Conservation (phyloP, 2,888 invertebrate genomes). For the Chrysolina americana region DNA sequence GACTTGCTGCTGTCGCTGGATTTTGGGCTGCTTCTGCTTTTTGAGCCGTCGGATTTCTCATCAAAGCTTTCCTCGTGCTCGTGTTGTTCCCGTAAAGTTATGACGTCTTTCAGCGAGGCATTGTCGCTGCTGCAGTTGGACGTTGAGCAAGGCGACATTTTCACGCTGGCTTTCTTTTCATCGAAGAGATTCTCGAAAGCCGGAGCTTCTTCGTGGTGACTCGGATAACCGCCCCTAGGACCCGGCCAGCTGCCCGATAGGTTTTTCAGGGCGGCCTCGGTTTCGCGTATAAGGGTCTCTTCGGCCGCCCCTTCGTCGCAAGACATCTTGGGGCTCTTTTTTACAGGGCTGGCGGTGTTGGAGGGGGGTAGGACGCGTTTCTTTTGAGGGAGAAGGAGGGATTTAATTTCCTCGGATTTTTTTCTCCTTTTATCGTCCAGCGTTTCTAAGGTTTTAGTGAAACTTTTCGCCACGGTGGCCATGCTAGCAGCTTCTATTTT, state of each 20-base stretch:
- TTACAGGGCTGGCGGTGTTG: conserved; percentile 62
- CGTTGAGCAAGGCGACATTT: conserved; percentile 78
- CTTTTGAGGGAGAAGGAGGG: conserved; percentile 74
- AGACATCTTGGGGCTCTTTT: conserved; percentile 70
- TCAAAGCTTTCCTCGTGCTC: conserved; percentile 60
- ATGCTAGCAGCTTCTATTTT: conserved; percentile 73
- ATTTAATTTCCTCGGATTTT: conserved; percentile 68
- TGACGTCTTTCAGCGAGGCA: conserved; percentile 78
- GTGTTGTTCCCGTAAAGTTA: conserved; percentile 70
- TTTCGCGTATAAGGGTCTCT: conserved; percentile 88
- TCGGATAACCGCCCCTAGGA: conserved; percentile 77
- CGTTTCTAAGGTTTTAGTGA: conserved; percentile 58
- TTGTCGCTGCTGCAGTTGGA: conserved; percentile 75
- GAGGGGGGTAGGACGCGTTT: conserved; percentile 71
- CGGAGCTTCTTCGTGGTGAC: conserved; percentile 82
- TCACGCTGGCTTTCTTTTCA: conserved; percentile 80
- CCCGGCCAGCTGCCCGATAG: conserved; percentile 90
- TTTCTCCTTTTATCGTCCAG: conserved; percentile 70
- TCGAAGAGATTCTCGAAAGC: conserved; percentile 89
- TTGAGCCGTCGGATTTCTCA: conserved; percentile 54
- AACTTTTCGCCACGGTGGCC: conserved; percentile 62
- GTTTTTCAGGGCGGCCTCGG: conserved; percentile 89
- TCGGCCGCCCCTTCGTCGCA: conserved; percentile 74
- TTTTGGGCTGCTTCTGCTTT: conserved; percentile 52
- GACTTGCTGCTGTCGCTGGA: conserved; percentile 49